phyloP scores from a whole-genome alignment of 2,797 vertebrate genomes.

The Dendrocincla fuliginosa region DNA sequence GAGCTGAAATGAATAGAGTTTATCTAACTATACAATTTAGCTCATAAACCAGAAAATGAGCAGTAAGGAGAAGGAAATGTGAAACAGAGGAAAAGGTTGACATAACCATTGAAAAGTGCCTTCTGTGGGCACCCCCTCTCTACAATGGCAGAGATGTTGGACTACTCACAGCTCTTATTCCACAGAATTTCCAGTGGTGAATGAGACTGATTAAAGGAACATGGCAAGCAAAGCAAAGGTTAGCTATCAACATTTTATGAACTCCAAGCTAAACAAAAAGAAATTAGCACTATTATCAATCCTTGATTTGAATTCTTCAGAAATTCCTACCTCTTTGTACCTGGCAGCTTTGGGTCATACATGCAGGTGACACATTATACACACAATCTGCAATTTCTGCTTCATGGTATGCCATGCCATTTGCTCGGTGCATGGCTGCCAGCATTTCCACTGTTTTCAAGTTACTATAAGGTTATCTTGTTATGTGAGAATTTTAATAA shows the following conservation, averaged over 20 bases:
- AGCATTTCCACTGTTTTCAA: background rate
- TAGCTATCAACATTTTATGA: background rate
- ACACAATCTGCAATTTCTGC: background rate
- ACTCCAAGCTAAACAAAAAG: background rate
- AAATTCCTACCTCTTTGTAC: background rate
- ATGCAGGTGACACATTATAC: background rate
- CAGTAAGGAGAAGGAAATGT: background rate
- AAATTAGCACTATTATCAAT: background rate
- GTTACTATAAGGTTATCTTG: background rate
- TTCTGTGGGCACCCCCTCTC: background rate
- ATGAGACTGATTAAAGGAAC: background rate
- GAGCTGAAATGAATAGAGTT: background rate
- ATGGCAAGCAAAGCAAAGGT: background rate
- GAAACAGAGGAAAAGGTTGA: background rate
- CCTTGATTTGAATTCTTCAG: background rate
- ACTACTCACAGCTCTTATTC: background rate
- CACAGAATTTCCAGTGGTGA: background rate
- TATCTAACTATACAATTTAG: background rate
- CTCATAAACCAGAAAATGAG: background rate
- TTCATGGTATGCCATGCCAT: background rate
- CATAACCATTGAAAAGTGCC: background rate
- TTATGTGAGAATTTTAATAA: background rate
- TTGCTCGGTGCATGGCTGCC: background rate
- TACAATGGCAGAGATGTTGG: background rate
- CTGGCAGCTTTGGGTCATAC: fast-evolving